Evolutionary conservation across 2,113 vertebrate genomes (phyloP).

Genomic region (Mastomys natalensis): DNA sequence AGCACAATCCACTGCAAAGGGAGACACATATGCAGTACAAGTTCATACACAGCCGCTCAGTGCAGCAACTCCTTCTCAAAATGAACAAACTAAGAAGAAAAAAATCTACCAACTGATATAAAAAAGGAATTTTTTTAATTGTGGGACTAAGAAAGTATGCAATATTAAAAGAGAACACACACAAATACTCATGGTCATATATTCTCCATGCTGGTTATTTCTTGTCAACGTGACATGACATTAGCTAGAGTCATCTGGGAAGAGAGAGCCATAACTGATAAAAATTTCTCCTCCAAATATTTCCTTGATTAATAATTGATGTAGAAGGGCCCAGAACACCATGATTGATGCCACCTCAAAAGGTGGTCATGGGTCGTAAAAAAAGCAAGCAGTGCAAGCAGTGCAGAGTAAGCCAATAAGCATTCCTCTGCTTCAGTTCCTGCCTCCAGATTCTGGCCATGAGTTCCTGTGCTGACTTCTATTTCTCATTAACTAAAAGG

Average conservation of each 20-base stretch:
- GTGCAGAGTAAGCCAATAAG: neutral
- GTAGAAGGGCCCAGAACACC: neutral
- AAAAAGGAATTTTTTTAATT: neutral
- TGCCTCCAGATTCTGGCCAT: neutral
- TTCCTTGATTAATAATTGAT: neutral
- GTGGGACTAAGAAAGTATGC: neutral
- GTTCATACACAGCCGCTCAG: neutral
- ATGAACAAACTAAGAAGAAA: neutral
- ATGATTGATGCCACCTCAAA: neutral
- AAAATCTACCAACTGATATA: neutral
- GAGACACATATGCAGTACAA: neutral
- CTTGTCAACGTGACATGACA: neutral
- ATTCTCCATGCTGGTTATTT: neutral
- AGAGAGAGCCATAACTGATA: neutral
- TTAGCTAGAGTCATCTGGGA: neutral
- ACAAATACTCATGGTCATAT: neutral
- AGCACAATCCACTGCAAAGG: neutral
- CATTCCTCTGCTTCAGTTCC: neutral
- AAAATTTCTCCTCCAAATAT: neutral
- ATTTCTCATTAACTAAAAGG: neutral
- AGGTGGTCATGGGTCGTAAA: neutral
- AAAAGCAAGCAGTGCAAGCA: neutral
- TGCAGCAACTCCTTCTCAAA: neutral
- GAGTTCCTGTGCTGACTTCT: neutral
- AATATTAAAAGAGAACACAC: neutral